phyloP scores from a whole-genome alignment of 2,888 invertebrate genomes.

The Ligdia adustata region DNA sequence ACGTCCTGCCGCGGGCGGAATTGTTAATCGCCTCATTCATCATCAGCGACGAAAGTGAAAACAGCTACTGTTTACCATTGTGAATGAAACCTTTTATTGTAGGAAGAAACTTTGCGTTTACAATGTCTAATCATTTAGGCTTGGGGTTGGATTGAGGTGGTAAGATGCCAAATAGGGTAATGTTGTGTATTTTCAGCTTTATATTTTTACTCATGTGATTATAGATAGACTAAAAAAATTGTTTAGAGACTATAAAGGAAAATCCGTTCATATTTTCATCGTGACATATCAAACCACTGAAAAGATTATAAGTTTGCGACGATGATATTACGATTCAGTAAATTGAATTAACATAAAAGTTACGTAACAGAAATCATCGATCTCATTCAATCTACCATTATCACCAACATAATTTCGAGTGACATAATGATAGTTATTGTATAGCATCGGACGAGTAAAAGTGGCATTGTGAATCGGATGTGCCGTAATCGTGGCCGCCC shows the following conservation, averaged over 20 bases:
- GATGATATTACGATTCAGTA: no score
- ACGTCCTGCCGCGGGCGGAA: conserved; percentile 68
- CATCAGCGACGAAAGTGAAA: conserved; percentile 72
- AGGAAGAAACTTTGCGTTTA: conserved; percentile 16
- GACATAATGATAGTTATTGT: conserved; percentile 58
- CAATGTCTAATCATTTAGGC: not conserved
- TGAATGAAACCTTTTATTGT: conserved; percentile 43
- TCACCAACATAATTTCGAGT: conserved; percentile 44
- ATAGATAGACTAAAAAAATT: not conserved
- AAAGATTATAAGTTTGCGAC: no score
- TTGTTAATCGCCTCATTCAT: conserved; percentile 68
- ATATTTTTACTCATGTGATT: not conserved
- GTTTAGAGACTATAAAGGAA: no score
- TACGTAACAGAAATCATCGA: conserved; percentile 10
- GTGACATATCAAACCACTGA: no score
- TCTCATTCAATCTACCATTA: conserved; percentile 16
- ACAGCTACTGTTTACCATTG: conserved; percentile 58
- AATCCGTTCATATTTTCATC: no score
- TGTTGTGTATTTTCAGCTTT: not conserved
- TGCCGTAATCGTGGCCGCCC: conserved; percentile 56
- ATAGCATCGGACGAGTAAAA: conserved; percentile 60
- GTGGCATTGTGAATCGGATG: conserved; percentile 57
- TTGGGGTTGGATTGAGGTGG: conserved; percentile 10
- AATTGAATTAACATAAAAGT: conserved; percentile 20
- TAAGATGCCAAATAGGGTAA: conserved; percentile 10